Evolutionary conservation across 2,113 vertebrate genomes (phyloP), one percentile per base, ranked within the genome.

Genomic region (Lanius ludovicianus): DNA sequence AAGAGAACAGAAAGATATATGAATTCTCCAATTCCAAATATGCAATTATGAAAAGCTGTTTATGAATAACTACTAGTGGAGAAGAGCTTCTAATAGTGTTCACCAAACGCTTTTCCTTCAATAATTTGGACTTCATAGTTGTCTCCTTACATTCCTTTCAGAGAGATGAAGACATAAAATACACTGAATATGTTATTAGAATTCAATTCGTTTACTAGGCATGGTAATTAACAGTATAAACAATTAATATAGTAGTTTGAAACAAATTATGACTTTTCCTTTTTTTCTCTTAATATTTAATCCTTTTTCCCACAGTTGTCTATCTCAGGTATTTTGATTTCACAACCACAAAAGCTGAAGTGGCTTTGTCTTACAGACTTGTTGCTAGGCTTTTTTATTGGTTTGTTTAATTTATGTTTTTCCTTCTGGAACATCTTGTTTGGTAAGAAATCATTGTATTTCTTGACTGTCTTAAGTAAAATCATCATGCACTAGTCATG

Each of bases 91-190:
- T 55, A 71, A 70, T 2, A 55, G 8, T 13, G 33, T 60, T 87
- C 24, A 89, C 30, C 39, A 91, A 95, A 81, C 22, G 12, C 28
- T 84, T 84, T 80, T 84, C 46, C n/a, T 74, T 95, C 63, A 81
- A 50, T 87, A 89, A 74, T 70, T 89, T 78, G 87, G 46, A 46
- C 11, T 84, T 69, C 16, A 42, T 8, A 57, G 35, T 62, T 35
- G 24, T 41, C 31, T 80, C 17, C 23, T 89, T 47, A 55, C 47
- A 55, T 68, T 78, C 18, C 7, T 91, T 91, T 39, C 56, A 84
- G 55, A 62, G 44, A 86, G 13, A 83, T 49, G 56, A 75, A 86
- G n/a, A 68, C 8, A 64, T 19, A 49, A 80, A 88, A 56, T 44
- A 31, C 0, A 3, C n/a, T 80, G 9, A 87, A 50, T 62, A 70